Conservation (phyloP, 1,140 invertebrate genomes). For the Lucilia cuprina region DNA sequence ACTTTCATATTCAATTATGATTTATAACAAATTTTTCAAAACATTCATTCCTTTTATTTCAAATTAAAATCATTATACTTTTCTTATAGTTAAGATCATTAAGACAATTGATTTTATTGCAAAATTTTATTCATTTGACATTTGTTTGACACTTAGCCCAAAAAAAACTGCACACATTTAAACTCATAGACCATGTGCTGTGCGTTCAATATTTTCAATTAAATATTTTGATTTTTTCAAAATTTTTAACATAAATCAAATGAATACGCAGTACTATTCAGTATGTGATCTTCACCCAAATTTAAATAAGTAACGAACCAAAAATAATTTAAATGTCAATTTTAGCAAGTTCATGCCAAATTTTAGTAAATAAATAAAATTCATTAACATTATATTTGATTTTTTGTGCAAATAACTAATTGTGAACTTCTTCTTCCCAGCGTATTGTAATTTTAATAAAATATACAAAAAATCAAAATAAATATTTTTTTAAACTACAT, state of each 20-base stretch:
- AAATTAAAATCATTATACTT: too few species aligned
- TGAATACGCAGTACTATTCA: background rate
- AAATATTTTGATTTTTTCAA: background rate
- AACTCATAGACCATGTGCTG: too few species aligned
- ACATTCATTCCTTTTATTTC: too few species aligned
- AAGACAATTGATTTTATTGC: background rate
- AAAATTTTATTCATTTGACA: background rate
- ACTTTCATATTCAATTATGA: too few species aligned
- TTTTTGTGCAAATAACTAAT: background rate
- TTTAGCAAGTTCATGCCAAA: background rate
- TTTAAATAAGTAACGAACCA: background rate
- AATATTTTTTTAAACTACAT: background rate
- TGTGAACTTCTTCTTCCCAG: background rate
- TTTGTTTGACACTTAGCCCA: background rate
- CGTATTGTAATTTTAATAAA: background rate
- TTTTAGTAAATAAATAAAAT: background rate
- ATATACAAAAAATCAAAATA: background rate
- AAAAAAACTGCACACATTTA: too few species aligned
- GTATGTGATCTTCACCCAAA: background rate
- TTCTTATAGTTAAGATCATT: too few species aligned
- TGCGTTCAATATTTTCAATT: background rate
- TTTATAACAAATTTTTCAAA: too few species aligned
- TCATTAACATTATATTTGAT: background rate
- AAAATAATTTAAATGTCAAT: background rate
- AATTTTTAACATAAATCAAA: background rate